Percentiles rank a stretch among this genome's conserved stretches.
Evolutionary conservation across 1,140 invertebrate genomes (phyloP).

Genomic region (Asobara japonica): DNA sequence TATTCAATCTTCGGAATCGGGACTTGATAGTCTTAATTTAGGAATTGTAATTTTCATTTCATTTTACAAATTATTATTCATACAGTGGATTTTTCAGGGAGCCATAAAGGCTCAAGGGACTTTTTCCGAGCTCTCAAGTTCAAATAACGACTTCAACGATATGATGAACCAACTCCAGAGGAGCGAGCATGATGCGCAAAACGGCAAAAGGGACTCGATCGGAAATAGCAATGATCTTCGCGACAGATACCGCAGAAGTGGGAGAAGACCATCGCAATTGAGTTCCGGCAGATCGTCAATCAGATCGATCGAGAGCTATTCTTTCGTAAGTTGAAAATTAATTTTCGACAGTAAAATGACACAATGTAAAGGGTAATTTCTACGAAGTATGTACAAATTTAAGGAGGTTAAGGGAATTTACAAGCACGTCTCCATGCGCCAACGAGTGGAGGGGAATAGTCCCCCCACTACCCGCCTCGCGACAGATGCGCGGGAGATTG

Average conservation of each 20-base stretch:
- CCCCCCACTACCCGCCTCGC: too few relatives aligned
- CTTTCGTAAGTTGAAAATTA: conserved; percentile 22
- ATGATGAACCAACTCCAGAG: conserved; percentile 43
- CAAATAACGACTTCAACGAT: conserved; percentile 67
- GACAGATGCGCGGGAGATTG: too few relatives aligned
- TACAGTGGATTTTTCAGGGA: conserved; percentile 61
- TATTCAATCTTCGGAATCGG: too few relatives aligned
- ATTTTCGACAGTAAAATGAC: too few relatives aligned
- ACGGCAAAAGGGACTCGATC: too few relatives aligned
- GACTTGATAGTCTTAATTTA: too few relatives aligned
- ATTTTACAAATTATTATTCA: background rate
- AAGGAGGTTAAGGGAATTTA: too few relatives aligned
- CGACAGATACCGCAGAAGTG: background rate
- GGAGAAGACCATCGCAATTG: background rate
- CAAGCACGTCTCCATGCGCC: too few relatives aligned
- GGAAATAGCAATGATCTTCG: background rate
- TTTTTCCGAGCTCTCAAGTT: conserved; percentile 67
- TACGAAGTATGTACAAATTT: too few relatives aligned
- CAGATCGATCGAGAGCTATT: conserved; percentile 31
- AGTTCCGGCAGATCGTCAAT: conserved; percentile 17
- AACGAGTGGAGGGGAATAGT: too few relatives aligned
- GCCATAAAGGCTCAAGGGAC: conserved; percentile 68
- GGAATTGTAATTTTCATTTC: too few relatives aligned
- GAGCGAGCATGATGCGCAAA: conserved; percentile 36
- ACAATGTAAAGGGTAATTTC: too few relatives aligned